Evolutionary conservation across 2,113 vertebrate genomes (phyloP).

Genomic region (Rhabdomys dilectus): DNA sequence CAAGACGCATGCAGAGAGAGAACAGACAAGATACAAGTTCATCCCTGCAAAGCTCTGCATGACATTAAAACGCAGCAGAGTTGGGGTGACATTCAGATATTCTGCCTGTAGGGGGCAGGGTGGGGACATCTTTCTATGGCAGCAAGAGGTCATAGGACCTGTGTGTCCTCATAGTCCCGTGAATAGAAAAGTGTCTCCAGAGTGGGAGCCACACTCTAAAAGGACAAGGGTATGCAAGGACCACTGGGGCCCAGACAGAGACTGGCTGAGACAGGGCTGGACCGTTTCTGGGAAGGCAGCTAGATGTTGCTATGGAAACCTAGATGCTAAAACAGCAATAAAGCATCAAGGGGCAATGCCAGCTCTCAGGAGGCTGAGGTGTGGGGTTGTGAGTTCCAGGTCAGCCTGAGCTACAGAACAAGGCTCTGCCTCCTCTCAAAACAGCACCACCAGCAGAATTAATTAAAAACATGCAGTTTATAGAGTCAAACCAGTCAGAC

Average conservation of each 20-base stretch:
- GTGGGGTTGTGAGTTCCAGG: neutral
- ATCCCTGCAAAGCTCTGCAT: neutral
- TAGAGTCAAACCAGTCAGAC: neutral
- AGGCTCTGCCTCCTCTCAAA: neutral
- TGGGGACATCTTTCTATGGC: neutral
- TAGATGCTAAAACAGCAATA: neutral
- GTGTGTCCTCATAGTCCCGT: neutral
- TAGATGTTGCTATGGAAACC: neutral
- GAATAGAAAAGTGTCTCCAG: neutral
- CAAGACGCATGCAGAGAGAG: neutral
- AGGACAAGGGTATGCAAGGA: neutral
- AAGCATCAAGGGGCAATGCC: neutral
- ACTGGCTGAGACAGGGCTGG: neutral
- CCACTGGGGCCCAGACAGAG: neutral
- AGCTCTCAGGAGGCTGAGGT: neutral
- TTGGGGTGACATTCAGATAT: neutral
- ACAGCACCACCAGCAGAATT: neutral
- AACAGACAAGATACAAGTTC: neutral
- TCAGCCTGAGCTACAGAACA: neutral
- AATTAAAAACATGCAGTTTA: neutral
- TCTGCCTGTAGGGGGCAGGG: neutral
- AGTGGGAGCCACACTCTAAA: neutral
- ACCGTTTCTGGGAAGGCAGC: no score
- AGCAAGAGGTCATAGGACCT: neutral
- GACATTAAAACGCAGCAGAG: neutral